A percentile compares a stretch with the other conserved stretches of the same genome.
phyloP scores from a whole-genome alignment of 2,113 vertebrate species.

The Alligator mississippiensis region DNA sequence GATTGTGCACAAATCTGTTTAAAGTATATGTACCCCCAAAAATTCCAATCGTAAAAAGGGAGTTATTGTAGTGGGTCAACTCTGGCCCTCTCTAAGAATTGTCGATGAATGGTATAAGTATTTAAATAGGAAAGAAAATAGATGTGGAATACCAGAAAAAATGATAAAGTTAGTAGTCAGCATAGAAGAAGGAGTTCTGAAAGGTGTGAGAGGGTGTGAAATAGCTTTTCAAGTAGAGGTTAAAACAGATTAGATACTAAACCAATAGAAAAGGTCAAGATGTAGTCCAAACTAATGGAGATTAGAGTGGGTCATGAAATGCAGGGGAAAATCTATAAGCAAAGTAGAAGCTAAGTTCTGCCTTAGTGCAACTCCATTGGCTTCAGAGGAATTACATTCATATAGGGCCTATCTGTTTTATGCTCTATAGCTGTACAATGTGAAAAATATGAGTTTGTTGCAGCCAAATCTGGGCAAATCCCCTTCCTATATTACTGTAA shows the following conservation, averaged over 20 bases:
- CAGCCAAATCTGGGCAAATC: neutral
- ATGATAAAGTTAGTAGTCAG: neutral
- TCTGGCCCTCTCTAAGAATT: neutral
- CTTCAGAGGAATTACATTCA: neutral
- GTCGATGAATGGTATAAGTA: neutral
- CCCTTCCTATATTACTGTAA: neutral
- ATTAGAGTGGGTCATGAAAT: neutral
- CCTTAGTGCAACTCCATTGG: neutral
- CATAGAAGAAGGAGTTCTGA: neutral
- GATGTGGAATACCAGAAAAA: neutral
- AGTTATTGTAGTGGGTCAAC: neutral
- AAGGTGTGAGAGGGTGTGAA: neutral
- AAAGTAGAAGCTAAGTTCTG: neutral
- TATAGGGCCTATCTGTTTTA: neutral
- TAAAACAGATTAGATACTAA: neutral
- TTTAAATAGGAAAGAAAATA: neutral
- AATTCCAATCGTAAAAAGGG: neutral
- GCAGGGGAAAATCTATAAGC: neutral
- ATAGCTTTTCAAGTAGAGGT: neutral
- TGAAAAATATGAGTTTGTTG: neutral
- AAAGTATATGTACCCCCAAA: neutral
- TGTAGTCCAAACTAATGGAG: neutral
- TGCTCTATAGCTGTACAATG: neutral
- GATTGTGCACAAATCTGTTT: neutral
- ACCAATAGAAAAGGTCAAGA: neutral